Base-by-base conservation (phyloP, 2,888 invertebrate species). In the Rosalia funebris region DNA sequence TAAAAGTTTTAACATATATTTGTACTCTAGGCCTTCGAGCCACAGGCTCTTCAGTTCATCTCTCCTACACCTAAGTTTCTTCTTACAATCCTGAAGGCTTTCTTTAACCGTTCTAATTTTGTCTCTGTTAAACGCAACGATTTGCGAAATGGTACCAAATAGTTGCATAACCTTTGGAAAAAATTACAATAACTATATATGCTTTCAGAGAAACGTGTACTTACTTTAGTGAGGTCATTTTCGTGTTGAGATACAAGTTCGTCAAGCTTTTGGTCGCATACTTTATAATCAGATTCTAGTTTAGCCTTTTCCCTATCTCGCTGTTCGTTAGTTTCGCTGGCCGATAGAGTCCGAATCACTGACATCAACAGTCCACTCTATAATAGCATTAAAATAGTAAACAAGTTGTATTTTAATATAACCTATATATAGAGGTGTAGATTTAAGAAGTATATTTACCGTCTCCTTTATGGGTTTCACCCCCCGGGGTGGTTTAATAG, bases 1-100 rank as follows among this genome's bases (percentile, higher is more conserved):
- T 39, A 98, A 82, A 82, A 97, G 88, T 69, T 92, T 88, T 37
- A 96, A 81, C 57, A 95, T 92, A 77, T 96, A 91, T 77, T 95
- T 95, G 76, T 98, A 96, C 75, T 98, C 96, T n/a, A 98, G 88
- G 0, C 96, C 95, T 80, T 98, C 97, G 3, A 93, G 86, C 96
- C 98, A 98, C 56, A 98, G 85, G 68, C 95, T 91, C 74, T 93
- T 90, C 60, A 99, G 83, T 79, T 98, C 98, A 75, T 97, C 97
- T 32, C 96, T 86, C 54, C 95, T 89, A 80, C 97, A 93, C 63
- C 95, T 90, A 62, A 99, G 82, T 55, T 98, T 82, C 20, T 88
- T 89, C 79, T 94, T 93, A 78, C 95, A 95, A 9, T 92, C 91
- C 66, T 88, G 87, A 50, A 96, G 82, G 77, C 92, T 93, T 74